Percentiles rank a stretch among this genome's conserved stretches.
These are phyloP conservation scores for Deilephila elpenor DNA, from an alignment of 2,888 invertebrate species.

Conservation along the genomic window DNA sequence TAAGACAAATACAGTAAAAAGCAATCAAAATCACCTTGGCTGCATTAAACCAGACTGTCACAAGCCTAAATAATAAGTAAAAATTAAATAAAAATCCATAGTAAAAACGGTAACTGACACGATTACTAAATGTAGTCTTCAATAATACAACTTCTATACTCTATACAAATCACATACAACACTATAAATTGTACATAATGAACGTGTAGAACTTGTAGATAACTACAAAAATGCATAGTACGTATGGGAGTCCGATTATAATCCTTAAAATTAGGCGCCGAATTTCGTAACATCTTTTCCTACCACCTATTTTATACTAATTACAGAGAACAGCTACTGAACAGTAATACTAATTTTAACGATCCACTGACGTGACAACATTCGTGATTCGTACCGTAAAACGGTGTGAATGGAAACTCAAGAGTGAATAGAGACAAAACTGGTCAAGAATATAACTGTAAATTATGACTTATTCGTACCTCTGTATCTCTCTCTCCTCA, in stretches of 20 bases:
- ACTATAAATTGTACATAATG: neutral
- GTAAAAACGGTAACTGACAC: neutral
- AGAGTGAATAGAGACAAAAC: no score
- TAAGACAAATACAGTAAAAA: neutral
- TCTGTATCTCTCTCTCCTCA: no score
- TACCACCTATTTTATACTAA: conserved; percentile 14
- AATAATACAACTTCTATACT: conserved; percentile 16
- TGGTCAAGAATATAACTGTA: no score
- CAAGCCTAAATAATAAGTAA: neutral
- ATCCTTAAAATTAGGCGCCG: conserved; percentile 16
- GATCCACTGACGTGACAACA: no score
- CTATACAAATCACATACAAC: conserved; percentile 20
- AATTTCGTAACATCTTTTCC: conserved; percentile 4
- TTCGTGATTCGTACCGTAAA: no score
- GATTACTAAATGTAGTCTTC: neutral
- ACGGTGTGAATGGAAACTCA: no score
- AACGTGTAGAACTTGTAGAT: neutral
- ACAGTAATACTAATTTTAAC: neutral
- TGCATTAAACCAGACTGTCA: neutral
- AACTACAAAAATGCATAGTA: conserved; percentile 20
- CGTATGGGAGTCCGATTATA: neutral
- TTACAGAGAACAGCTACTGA: neutral
- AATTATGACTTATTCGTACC: no score
- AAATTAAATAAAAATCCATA: neutral
- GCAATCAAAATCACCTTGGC: neutral